A percentile compares a stretch with the other conserved stretches of the same genome.
Conservation (phyloP, 2,888 invertebrate genomes). For the Nasonovia ribisnigri region DNA sequence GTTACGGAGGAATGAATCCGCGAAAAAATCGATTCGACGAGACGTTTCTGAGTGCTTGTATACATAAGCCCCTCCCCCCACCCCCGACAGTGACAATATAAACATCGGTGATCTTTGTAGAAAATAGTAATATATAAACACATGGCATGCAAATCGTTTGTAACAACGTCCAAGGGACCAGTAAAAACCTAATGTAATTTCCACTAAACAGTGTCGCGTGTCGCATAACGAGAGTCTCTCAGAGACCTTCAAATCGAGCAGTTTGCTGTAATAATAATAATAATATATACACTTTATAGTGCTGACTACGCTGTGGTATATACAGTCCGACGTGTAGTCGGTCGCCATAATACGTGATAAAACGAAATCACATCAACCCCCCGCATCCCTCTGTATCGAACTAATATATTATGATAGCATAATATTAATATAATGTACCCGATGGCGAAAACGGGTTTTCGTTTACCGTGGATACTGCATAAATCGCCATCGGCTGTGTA, state of each 20-base stretch:
- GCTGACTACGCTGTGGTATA: not conserved
- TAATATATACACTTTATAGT: not conserved
- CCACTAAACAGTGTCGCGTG: not conserved
- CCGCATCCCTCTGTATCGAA: not conserved
- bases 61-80: not conserved
- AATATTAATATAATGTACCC: not conserved
- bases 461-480: not conserved
- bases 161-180: not conserved
- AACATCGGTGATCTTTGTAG: not conserved
- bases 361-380: not conserved
- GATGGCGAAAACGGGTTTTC: not conserved
- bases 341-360: not conserved
- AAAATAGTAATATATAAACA: not conserved
- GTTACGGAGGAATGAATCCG: not conserved
- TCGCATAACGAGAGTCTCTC: not conserved
- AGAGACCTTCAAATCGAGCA: not conserved
- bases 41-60: not conserved
- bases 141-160: not conserved
- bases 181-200: not conserved
- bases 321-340: not conserved
- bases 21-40: not conserved
- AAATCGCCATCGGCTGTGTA: not conserved
- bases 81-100: not conserved
- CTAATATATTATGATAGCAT: not conserved
- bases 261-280: not conserved